A percentile compares a stretch with the other conserved stretches of the same genome.
Conservation (phyloP, 2,888 invertebrate genomes). For the Morpho helenor region DNA sequence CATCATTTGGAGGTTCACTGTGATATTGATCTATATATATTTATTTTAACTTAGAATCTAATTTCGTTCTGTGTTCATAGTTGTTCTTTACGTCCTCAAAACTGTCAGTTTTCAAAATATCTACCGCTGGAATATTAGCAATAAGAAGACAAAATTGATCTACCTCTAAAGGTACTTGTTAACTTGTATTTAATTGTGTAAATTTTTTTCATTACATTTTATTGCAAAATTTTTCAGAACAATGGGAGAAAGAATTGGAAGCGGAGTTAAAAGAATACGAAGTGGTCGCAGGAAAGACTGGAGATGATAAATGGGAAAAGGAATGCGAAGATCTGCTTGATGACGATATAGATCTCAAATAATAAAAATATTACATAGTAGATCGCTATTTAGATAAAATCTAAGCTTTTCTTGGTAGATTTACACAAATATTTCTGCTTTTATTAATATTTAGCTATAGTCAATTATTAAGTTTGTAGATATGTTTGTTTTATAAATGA, state of each 20-base stretch:
- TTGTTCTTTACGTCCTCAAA: too few relatives aligned
- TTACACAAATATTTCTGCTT: not conserved
- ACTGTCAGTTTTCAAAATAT: too few relatives aligned
- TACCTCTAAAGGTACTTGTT: slow-evolving; percentile 11
- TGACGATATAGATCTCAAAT: slow-evolving; percentile 80
- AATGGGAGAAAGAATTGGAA: slow-evolving; percentile 97
- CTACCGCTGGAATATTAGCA: not conserved
- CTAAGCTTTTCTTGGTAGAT: not conserved
- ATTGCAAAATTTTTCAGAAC: slow-evolving; percentile 81
- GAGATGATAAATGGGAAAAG: slow-evolving; percentile 81
- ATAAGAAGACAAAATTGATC: slow-evolving; percentile 29
- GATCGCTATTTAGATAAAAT: not conserved
- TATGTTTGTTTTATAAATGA: slow-evolving; percentile 6
- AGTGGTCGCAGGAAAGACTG: slow-evolving; percentile 82
- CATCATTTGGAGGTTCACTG: too few relatives aligned
- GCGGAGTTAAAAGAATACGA: slow-evolving; percentile 97
- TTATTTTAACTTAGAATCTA: too few relatives aligned
- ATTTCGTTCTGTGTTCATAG: too few relatives aligned
- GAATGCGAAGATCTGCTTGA: slow-evolving; percentile 85
- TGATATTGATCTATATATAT: too few relatives aligned
- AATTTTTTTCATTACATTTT: slow-evolving; percentile 2
- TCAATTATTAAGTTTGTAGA: slow-evolving; percentile 23
- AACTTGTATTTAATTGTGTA: not conserved
- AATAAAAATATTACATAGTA: slow-evolving; percentile 31
- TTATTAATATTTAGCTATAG: slow-evolving; percentile 3